These are phyloP conservation scores for Lottia scabra DNA, from an alignment of 2,888 invertebrate species.

Conservation along the genomic window DNA sequence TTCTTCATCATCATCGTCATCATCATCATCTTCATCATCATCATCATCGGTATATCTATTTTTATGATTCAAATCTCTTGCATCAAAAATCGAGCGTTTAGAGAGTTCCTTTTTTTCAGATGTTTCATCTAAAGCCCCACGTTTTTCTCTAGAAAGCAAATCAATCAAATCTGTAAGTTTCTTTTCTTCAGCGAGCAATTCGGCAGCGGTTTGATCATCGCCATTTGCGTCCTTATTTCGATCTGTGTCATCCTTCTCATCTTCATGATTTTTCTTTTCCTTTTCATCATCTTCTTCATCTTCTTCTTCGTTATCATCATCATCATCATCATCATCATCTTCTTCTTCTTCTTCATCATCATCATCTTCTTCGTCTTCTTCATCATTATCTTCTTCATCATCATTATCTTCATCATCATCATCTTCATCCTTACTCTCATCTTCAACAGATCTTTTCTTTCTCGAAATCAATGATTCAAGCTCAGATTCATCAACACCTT, in stretches of 20 bases:
- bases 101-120: neutral
- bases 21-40: neutral
- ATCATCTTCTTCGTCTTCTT: constrained; percentile 1
- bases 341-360: constrained; percentile 5
- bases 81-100: too few species aligned
- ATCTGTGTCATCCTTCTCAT: too few species aligned
- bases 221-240: too few species aligned
- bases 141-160: neutral
- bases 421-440: neutral
- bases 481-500: neutral
- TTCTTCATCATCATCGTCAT: neutral
- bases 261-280: neutral
- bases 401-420: neutral
- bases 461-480: neutral
- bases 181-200: too few species aligned
- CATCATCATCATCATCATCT: constrained; percentile 7
- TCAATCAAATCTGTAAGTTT: neutral
- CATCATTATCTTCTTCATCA: neutral
- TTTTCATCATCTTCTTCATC: neutral
- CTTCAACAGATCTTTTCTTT: neutral
- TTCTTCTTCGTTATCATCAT: constrained; percentile 1
- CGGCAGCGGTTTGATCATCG: too few species aligned
- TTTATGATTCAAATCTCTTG: too few species aligned
- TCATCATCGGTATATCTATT: neutral
- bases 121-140: neutral